Base-by-base conservation (phyloP, 2,113 vertebrate genomes). In the Nymphicus hollandicus region DNA sequence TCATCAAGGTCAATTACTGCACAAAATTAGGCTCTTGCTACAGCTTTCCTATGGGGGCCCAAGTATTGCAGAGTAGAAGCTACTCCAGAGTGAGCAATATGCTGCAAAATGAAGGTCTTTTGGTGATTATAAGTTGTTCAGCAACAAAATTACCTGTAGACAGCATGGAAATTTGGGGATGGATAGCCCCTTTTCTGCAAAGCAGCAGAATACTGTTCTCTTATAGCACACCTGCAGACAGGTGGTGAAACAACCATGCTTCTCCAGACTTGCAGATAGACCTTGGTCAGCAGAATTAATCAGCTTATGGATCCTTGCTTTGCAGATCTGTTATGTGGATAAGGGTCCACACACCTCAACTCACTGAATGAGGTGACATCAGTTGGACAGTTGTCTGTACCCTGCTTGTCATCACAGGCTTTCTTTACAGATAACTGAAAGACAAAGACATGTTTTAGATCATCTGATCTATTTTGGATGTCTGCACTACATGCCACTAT, bases 81-180 rank as follows among this genome's bases (percentile, higher is more conserved):
- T 58, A 50, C 13, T 13, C 8, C 33, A 50, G 10, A 28, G 6
- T 71, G 13, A 79, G 37, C 0, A 1, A 14, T 49, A 17, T 7
- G 2, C 27, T 76, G 47, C 29, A 69, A 70, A 89, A 85, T 50
- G 1, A 17, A 80, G 0, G 0, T 0, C 2, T 24, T 37, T 56
- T 70, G 8, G 37, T 78, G 43, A n/a, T 81, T 81, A 18, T 35
- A 53, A 94, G 13, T 7, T 29, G 4, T 23, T 83, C 46, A 68
- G 43, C 8, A 84, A 78, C 15, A 64, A 64, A 53, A 14, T 37
- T 37, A 27, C 5, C 69, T 46, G 8, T 10, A 24, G 47, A 6
- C 22, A 81, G 13, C n/a, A 74, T 55, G 25, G 64, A 46, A 86
- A 46, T 74, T 77, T 61, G 0, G 1, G 41, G 37, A 47, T 23